Conservation (phyloP, 2,888 invertebrate species). For the Uloborus plumipes region DNA sequence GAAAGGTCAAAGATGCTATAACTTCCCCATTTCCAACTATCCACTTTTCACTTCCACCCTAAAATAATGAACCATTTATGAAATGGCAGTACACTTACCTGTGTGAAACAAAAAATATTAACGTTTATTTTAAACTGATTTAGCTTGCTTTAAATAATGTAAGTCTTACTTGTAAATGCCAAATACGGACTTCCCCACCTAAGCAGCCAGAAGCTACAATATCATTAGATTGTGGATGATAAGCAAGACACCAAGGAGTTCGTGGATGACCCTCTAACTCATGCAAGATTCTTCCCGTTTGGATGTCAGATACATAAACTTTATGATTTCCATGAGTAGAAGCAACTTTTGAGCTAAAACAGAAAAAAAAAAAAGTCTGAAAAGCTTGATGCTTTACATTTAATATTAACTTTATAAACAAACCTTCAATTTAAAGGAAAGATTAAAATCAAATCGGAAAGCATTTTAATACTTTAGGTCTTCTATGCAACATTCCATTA, state of each 20-base stretch:
- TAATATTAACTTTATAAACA: too few relatives aligned
- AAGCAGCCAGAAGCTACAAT: conserved; percentile 90
- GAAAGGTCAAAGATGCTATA: conserved; percentile 88
- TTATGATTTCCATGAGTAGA: conserved; percentile 92
- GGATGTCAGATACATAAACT: conserved; percentile 85
- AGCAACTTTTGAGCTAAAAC: conserved; percentile 81
- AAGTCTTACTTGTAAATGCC: conserved; percentile 80
- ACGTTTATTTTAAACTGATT: too few relatives aligned
- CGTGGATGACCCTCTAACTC: conserved; percentile 86
- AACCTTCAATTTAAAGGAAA: background rate
- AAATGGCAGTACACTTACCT: background rate
- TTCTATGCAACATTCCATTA: too few relatives aligned
- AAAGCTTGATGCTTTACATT: too few relatives aligned
- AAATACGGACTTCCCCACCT: conserved; percentile 89
- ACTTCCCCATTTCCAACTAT: conserved; percentile 79
- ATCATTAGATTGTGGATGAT: conserved; percentile 86
- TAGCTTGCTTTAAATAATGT: too few relatives aligned
- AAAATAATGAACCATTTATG: conserved; percentile 58
- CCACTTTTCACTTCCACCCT: conserved; percentile 91
- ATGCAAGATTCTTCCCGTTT: conserved; percentile 83
- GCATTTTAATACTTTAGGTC: too few relatives aligned
- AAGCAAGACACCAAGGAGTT: conserved; percentile 91
- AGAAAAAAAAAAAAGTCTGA: background rate
- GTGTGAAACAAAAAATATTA: too few relatives aligned
- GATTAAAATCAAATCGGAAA: too few relatives aligned